phyloP scores from a whole-genome alignment of 2,797 vertebrate species.

The Notamacropus eugenii region DNA sequence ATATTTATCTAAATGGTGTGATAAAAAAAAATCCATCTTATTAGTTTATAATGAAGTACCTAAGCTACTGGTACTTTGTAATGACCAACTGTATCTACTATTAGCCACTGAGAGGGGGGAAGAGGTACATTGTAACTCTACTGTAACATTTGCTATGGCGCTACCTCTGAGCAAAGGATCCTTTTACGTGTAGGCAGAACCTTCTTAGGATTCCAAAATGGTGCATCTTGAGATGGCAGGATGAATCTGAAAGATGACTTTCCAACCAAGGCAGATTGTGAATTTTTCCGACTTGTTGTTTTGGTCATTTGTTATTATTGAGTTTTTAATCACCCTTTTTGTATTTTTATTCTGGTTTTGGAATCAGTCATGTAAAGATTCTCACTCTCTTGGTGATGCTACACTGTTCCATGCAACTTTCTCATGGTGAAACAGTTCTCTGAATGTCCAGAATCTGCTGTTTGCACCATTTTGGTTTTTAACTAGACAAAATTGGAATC shows the following conservation, averaged over 20 bases:
- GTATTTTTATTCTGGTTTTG: constrained; percentile 12
- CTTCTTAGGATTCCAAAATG: neutral
- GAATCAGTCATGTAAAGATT: constrained; percentile 6
- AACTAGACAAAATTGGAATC: constrained; percentile 10
- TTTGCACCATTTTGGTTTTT: neutral
- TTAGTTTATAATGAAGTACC: constrained; percentile 36
- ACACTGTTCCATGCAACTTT: neutral
- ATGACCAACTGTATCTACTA: constrained; percentile 57
- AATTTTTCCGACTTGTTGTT: constrained; percentile 11
- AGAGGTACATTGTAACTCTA: constrained; percentile 24
- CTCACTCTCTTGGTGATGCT: neutral
- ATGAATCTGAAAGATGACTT: constrained; percentile 55
- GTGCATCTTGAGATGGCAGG: neutral
- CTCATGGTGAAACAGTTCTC: neutral
- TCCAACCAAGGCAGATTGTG: neutral
- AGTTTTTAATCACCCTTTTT: constrained; percentile 28
- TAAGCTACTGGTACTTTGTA: constrained; percentile 56
- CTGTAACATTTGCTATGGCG: constrained; percentile 54
- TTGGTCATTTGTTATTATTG: constrained; percentile 4
- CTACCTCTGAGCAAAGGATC: constrained; percentile 63
- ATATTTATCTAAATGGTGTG: constrained; percentile 13
- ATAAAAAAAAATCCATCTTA: constrained; percentile 29
- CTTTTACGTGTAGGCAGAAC: neutral
- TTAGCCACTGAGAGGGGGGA: constrained; percentile 23
- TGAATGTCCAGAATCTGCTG: neutral